Conservation (phyloP, 1,140 invertebrate genomes). For the Ostrea denselamellosa region DNA sequence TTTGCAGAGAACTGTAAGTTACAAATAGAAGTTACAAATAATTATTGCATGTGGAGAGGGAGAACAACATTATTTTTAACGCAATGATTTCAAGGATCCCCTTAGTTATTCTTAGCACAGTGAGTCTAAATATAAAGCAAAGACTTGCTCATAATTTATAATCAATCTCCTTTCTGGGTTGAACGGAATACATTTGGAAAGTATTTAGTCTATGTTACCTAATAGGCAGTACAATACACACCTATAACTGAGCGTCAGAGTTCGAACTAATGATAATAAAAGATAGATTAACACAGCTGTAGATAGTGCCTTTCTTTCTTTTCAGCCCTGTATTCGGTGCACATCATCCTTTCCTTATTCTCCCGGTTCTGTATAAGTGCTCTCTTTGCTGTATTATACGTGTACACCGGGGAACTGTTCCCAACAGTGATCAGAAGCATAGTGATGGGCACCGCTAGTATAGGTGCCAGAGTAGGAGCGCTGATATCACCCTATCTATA, state of each 20-base stretch:
- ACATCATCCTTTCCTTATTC: background rate
- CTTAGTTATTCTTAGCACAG: too few species aligned
- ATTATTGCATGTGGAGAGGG: too few species aligned
- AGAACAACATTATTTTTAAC: too few species aligned
- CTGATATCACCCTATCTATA: slow-evolving; percentile 32
- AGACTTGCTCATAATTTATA: background rate
- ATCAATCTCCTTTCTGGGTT: background rate
- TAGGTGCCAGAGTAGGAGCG: slow-evolving; percentile 1
- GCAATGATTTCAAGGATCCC: too few species aligned
- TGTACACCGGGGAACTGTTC: slow-evolving; percentile 46
- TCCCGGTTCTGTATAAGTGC: background rate
- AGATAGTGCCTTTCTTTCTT: background rate
- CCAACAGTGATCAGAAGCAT: slow-evolving; percentile 40
- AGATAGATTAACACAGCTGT: too few species aligned
- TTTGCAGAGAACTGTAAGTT: slow-evolving; percentile 39
- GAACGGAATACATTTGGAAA: background rate
- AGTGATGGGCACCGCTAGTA: background rate
- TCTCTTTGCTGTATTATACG: slow-evolving; percentile 14
- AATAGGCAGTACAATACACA: background rate
- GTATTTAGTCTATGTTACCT: background rate
- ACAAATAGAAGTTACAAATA: background rate
- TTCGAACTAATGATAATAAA: background rate
- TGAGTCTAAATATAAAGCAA: too few species aligned
- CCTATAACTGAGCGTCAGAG: background rate
- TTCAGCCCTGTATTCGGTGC: background rate